Evolutionary conservation across 2,113 vertebrate species (phyloP).

Genomic region (Etheostoma cragini): DNA sequence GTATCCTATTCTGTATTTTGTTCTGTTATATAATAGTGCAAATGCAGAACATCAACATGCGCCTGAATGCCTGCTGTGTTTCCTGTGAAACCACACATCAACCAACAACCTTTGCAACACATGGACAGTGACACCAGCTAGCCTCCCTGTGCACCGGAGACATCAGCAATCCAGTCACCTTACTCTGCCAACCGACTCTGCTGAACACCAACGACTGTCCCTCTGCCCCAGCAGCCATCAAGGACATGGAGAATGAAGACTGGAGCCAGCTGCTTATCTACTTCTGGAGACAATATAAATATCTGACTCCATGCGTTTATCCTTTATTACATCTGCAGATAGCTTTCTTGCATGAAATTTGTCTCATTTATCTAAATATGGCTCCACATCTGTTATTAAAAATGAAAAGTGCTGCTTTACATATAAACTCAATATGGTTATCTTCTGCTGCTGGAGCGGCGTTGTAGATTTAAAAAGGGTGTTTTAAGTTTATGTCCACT

Average conservation of each 20-base stretch:
- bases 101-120: neutral
- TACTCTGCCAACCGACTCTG: neutral
- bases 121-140: neutral
- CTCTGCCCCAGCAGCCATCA: conserved; percentile 18
- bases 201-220: conserved; percentile 55
- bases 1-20: neutral
- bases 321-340: conserved; percentile 9
- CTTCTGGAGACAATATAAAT: conserved; percentile 20
- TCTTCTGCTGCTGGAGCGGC: neutral
- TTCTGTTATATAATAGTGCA: neutral
- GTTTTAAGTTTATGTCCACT: neutral
- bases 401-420: neutral
- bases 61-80: neutral
- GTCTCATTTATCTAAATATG: neutral
- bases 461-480: neutral
- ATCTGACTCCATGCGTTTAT: conserved; percentile 2
- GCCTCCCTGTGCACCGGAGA: conserved; percentile 2
- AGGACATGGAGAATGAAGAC: neutral
- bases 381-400: neutral
- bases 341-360: conserved; percentile 1
- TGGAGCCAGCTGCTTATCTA: conserved; percentile 10
- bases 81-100: neutral
- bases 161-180: conserved; percentile 11
- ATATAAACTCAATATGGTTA: neutral
- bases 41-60: neutral